phyloP scores from a whole-genome alignment of 2,888 invertebrate genomes.

The Drosophila atripex region DNA sequence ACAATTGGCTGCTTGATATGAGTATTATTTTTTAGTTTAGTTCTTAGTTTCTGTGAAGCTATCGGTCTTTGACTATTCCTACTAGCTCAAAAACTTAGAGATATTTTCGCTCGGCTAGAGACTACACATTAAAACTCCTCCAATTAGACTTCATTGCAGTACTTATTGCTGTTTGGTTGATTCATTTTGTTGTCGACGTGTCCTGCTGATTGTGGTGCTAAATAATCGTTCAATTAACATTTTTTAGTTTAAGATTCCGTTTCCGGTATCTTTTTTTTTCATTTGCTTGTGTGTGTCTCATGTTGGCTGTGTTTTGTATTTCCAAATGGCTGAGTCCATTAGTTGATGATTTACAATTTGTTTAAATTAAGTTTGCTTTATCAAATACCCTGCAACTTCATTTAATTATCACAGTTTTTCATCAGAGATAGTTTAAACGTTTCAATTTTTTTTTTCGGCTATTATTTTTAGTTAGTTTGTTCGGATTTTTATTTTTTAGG shows the following conservation, averaged over 20 bases:
- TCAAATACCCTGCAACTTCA: constrained; percentile 83
- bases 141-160: constrained; percentile 63
- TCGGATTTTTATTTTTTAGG: constrained; percentile 25
- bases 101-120: constrained; percentile 21
- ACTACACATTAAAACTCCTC: constrained; percentile 38
- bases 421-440: constrained; percentile 82
- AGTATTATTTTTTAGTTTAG: constrained; percentile 40
- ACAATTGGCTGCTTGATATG: constrained; percentile 52
- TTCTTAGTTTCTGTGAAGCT: constrained; percentile 22
- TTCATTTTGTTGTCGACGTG: constrained; percentile 22
- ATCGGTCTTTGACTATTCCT: constrained; percentile 8
- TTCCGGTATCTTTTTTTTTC: neutral
- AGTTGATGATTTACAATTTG: constrained; percentile 57
- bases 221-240: constrained; percentile 30
- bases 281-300: constrained; percentile 17
- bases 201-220: constrained; percentile 39
- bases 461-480: constrained; percentile 21
- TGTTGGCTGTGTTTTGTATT: constrained; percentile 32
- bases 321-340: constrained; percentile 28
- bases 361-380: constrained; percentile 68
- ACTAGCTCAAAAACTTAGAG: constrained; percentile 22
- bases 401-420: constrained; percentile 82
- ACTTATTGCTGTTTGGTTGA: constrained; percentile 56
- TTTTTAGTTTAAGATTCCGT: constrained; percentile 1
- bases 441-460: constrained; percentile 40